Base-by-base conservation (phyloP, 1,140 invertebrate species). In the Carposina sasakii region DNA sequence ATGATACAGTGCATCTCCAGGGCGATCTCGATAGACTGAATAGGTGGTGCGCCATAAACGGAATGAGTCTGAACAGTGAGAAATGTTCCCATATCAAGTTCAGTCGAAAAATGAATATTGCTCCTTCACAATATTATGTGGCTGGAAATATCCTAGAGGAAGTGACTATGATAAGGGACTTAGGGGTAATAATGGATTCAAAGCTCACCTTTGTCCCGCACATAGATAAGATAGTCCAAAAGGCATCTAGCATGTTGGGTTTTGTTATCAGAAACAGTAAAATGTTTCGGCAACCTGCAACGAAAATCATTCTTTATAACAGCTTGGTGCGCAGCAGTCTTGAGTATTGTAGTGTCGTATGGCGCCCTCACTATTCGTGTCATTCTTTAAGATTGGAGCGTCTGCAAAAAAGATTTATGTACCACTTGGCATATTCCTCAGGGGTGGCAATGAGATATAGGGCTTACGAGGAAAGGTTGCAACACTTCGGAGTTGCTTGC, bases 381-480 rank as follows among this genome's bases (percentile, higher is more conserved):
- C 41, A 44, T 31, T 30, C 5, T 44, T 15, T 30, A n/a, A 44
- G 41, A 44, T 30, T 44, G 17, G 41, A 44, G n/a, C 28, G 13
- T 30, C 15, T 44, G 3, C 41, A 44, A 44, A 44, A 44, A 21
- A 44, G 31, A 20, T 44, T 44, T 44, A 17, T 44, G n/a, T n/a
- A n/a, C n/a, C n/a, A n/a, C n/a, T n/a, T n/a, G n/a, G n/a, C n/a
- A n/a, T n/a, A n/a, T n/a, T n/a, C n/a, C n/a, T n/a, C n/a, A n/a
- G n/a, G n/a, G n/a, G n/a, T n/a, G n/a, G n/a, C n/a, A n/a, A n/a
- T n/a, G n/a, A n/a, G n/a, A n/a, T n/a, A n/a, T n/a, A n/a, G n/a
- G n/a, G n/a, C n/a, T n/a, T n/a, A n/a, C n/a, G n/a, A n/a, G n/a
- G n/a, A n/a, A n/a, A n/a, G n/a, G n/a, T n/a, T n/a, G n/a, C n/a